Base-by-base conservation (phyloP, 2,113 vertebrate species). In the Riparia riparia region DNA sequence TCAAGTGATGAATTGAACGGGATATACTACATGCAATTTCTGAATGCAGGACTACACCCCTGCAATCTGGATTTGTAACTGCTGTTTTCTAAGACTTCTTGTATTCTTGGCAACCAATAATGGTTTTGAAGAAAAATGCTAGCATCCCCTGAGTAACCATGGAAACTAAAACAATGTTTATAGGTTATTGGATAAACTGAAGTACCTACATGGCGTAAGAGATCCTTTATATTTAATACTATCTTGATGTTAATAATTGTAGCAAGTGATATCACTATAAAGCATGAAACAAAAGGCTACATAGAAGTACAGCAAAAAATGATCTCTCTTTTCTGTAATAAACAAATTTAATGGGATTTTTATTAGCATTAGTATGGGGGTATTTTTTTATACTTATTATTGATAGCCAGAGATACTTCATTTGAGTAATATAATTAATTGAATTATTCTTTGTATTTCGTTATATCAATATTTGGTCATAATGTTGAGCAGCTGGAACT, bases 81-180 rank as follows among this genome's bases (percentile, higher is more conserved):
- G 29, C 51, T 79, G 3, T 51, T 39, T 87, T 87, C 15, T 44
- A 60, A 58, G 16, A n/a, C 78, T 37, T 37, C 73, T 84, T 57
- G 77, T 93, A 89, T 53, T 89, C 93, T 78, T 82, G 65, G 60
- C 65, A 93, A 89, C 72, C 65, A 91, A 12, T 8, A 89, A 15
- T 7, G 20, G 34, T 51, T 49, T 51, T 56, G 60, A 84, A 94
- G 39, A 87, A 91, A 91, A 89, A 71, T 78, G 42, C 47, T 86
- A 84, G 42, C 78, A 78, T 39, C 31, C 31, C 7, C 39, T 68
- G 64, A 50, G 92, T 94, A 94, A 68, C 95, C 81, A 76, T 85
- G 73, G 95, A 87, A 93, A 96, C 81, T 24, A 63, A 87, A 95
- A 47, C 41, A 64, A 68, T 86, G 16, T 58, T 94, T 82, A 78